phyloP scores from a whole-genome alignment of 2,797 vertebrate genomes.

The Hippocampus kuda region DNA sequence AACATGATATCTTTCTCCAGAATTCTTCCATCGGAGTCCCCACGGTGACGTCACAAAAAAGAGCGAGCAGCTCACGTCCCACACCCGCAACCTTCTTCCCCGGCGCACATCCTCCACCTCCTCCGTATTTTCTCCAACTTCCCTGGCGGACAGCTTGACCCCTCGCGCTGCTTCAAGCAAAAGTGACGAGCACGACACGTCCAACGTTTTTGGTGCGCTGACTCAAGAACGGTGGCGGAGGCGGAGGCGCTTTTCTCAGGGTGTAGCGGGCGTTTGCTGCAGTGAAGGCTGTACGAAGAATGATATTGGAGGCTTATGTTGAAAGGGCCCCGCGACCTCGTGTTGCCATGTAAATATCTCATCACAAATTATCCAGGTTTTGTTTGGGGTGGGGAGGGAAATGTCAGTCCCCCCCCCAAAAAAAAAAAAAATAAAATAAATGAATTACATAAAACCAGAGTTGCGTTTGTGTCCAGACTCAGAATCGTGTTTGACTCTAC shows the following conservation, averaged over 20 bases:
- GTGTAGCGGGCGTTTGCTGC: conserved; percentile 76
- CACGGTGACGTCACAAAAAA: conserved; percentile 19
- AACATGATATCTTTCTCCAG: background rate
- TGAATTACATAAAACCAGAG: background rate
- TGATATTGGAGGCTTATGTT: conserved; percentile 76
- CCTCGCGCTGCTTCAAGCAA: conserved; percentile 9
- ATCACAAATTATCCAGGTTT: background rate
- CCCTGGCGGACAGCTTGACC: conserved; percentile 56
- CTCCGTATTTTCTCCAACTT: conserved; percentile 17
- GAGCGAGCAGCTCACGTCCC: conserved; percentile 14
- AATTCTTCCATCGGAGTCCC: background rate
- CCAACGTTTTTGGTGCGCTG: conserved; percentile 23
- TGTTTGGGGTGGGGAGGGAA: background rate
- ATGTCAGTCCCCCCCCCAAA: too few relatives aligned
- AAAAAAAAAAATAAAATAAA: background rate
- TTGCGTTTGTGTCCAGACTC: background rate
- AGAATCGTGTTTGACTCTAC: too few relatives aligned
- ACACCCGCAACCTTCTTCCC: background rate
- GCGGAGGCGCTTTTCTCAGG: conserved; percentile 67
- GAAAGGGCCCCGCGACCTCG: conserved; percentile 33
- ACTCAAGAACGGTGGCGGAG: conserved; percentile 44
- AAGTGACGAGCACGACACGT: conserved; percentile 7
- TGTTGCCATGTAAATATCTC: background rate
- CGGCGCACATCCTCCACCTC: conserved; percentile 16
- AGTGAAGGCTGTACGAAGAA: conserved; percentile 76